Base-by-base conservation (phyloP, 2,888 invertebrate species). In the Seira musarum region DNA sequence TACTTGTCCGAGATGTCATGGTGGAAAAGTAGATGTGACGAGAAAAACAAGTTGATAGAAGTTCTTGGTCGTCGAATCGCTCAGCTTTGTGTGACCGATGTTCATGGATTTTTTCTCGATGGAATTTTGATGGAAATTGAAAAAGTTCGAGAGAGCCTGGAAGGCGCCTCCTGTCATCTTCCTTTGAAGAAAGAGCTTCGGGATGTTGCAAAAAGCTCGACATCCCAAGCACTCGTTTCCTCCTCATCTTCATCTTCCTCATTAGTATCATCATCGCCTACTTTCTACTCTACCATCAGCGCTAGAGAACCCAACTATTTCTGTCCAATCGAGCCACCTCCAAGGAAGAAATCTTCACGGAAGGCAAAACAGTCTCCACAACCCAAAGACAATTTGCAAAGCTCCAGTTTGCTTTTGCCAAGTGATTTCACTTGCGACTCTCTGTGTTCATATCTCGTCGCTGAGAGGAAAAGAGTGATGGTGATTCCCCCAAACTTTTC, bases 41-140 rank as follows among this genome's bases (percentile, higher is more conserved):
- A 85, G 64, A 87, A 86, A 75, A 85, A 85, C 79, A 82, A 81
- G 13, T 63, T 87, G 65, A 86, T 87, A 66, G 84, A 83, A 40
- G 57, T 84, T 15, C 79, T 86, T 35, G 85, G 85, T 6, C 69
- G 84, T 30, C 72, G 85, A 13, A 84, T 87, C 64, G 84, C 87
- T 61, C 85, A 87, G 74, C 71, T 87, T 53, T 84, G 85, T 82
- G 85, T 82, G 8, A 84, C 85, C 1, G 86, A 85, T 68, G 72
- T 82, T 65, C 78, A 85, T 30, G 85, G 85, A 5, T 85, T 83
- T 68, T 85, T 84, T 57, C 77, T 87, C 21, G 83, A 85, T 24
- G 85, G 85, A 66, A 84, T 87, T 67, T 72, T 87, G 25, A 65
- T 73, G 53, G 86, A 86, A 76, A 85, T 86, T 53, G 69, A 79